Conservation (phyloP, 2,113 vertebrate species). For the Ictalurus punctatus region DNA sequence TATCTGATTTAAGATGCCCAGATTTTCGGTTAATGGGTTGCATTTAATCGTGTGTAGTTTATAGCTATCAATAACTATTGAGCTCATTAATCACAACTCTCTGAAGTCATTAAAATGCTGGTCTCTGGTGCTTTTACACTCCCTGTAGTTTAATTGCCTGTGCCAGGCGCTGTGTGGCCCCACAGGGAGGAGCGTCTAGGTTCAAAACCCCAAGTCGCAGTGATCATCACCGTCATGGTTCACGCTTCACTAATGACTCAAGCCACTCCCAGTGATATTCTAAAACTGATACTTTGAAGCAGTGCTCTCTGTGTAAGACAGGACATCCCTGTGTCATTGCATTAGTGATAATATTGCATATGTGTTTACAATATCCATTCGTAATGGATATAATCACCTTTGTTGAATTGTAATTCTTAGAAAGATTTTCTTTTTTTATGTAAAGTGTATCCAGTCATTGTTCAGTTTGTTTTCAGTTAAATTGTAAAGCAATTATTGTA, state of each 20-base stretch:
- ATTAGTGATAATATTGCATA: background rate
- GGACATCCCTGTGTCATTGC: background rate
- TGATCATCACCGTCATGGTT: slow-evolving; percentile 42
- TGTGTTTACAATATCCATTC: background rate
- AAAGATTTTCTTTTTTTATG: background rate
- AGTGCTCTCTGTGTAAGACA: background rate
- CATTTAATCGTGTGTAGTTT: slow-evolving; percentile 54
- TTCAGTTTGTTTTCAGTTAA: background rate
- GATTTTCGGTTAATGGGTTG: slow-evolving; percentile 42
- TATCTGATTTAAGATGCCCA: slow-evolving; percentile 38
- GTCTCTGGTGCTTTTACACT: slow-evolving; percentile 48
- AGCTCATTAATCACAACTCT: slow-evolving; percentile 50
- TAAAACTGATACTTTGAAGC: slow-evolving; percentile 13
- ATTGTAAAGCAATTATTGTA: background rate
- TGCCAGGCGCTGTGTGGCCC: slow-evolving; percentile 42
- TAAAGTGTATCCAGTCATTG: background rate
- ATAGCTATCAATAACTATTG: slow-evolving; percentile 52
- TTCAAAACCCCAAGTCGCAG: slow-evolving; percentile 41
- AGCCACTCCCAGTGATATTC: slow-evolving; percentile 9
- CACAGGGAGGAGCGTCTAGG: slow-evolving; percentile 29
- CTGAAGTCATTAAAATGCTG: slow-evolving; percentile 49
- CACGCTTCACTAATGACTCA: slow-evolving; percentile 36
- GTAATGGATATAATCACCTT: background rate
- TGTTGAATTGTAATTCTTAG: background rate
- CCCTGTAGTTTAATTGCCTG: slow-evolving; percentile 50